phyloP scores from a whole-genome alignment of 2,888 invertebrate species.

The Lycia hirtaria region DNA sequence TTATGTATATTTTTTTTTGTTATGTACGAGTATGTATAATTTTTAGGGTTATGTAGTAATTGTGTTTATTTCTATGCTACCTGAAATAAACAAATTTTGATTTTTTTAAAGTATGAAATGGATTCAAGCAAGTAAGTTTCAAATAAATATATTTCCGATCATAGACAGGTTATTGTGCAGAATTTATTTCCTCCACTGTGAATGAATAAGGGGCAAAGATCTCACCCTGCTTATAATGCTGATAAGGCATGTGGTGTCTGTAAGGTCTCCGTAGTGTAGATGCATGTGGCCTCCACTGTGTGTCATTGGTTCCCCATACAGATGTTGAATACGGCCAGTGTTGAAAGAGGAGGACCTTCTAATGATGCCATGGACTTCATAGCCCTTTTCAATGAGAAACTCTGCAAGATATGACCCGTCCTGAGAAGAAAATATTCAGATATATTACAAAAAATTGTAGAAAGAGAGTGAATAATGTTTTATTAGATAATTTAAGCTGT shows the following conservation, averaged over 20 bases:
- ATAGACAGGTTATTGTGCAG: no score
- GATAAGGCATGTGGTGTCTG: conserved; percentile 95
- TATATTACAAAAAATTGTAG: not conserved
- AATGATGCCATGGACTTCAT: conserved; percentile 98
- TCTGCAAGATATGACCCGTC: conserved; percentile 99
- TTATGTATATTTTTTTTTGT: no score
- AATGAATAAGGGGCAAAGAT: not conserved
- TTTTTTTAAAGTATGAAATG: no score
- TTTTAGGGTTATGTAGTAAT: no score
- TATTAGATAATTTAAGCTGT: no score
- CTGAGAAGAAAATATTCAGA: conserved; percentile 79
- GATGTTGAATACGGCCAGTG: conserved; percentile 97
- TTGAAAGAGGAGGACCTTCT: conserved; percentile 98
- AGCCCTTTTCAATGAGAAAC: conserved; percentile 95
- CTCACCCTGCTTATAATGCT: conserved; percentile 76
- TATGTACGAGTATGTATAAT: no score
- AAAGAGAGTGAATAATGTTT: not conserved
- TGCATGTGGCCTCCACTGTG: conserved; percentile 96
- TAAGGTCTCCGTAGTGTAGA: conserved; percentile 99
- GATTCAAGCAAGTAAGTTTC: no score
- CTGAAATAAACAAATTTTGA: no score
- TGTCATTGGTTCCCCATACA: conserved; percentile 95
- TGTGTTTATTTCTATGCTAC: no score
- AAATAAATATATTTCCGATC: no score
- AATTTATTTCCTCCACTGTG: no score